Evolutionary conservation across 2,113 vertebrate genomes (phyloP).

Genomic region (Scartelaos histophorus): DNA sequence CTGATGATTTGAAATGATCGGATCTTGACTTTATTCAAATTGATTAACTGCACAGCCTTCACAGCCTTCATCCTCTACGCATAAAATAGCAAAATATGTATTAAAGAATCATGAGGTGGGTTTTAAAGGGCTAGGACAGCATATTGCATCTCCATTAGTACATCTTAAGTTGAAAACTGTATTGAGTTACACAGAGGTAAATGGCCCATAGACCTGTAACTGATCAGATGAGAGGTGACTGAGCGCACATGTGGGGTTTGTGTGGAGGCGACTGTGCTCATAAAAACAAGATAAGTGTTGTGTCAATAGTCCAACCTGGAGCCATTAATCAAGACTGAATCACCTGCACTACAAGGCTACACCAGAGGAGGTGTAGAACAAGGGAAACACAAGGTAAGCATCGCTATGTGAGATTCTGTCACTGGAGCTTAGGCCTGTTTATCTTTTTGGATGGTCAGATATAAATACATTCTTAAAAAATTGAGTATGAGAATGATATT

Average conservation of each 20-base stretch:
- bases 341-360: conserved; percentile 15
- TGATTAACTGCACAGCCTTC: no score
- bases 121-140: neutral
- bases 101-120: neutral
- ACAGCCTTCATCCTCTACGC: no score
- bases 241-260: conserved; percentile 36
- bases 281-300: conserved; percentile 75
- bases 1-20: neutral
- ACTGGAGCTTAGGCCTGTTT: neutral
- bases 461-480: no score
- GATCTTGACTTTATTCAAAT: neutral
- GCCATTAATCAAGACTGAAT: conserved; percentile 69
- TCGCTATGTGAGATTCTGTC: neutral
- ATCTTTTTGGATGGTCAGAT: no score
- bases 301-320: conserved; percentile 72
- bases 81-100: no score
- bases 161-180: conserved; percentile 10
- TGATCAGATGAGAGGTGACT: conserved; percentile 15
- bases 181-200: conserved; percentile 10
- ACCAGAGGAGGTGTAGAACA: conserved; percentile 36
- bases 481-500: no score
- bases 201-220: conserved; percentile 15
- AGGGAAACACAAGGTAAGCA: neutral
- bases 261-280: conserved; percentile 61
- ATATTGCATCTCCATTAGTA: conserved; percentile 16